Evolutionary conservation across 1,140 invertebrate genomes (phyloP).

Genomic region (Oryzaephilus surinamensis): DNA sequence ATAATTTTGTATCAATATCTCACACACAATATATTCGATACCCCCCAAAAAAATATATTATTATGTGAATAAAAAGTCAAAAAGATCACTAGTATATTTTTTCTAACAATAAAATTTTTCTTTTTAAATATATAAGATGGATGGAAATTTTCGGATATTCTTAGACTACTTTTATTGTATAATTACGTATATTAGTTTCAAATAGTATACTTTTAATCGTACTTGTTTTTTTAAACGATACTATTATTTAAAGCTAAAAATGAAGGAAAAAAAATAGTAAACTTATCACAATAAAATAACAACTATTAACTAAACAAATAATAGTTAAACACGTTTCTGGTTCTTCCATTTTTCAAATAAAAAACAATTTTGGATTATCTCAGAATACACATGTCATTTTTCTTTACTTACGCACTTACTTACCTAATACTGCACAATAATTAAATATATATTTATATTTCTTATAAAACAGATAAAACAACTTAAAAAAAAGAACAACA

Average conservation of each 20-base stretch:
- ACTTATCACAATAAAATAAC: background rate
- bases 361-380: background rate
- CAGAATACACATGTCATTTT: slow-evolving; percentile 2
- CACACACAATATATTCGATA: too few species aligned
- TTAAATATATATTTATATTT: too few species aligned
- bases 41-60: too few species aligned
- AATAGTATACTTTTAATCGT: slow-evolving; percentile 29
- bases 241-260: background rate
- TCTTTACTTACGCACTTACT: slow-evolving; percentile 9
- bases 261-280: background rate
- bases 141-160: slow-evolving; percentile 26
- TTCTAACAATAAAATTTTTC: slow-evolving; percentile 16
- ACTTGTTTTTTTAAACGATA: slow-evolving; percentile 8
- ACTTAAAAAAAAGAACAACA: slow-evolving; percentile 1
- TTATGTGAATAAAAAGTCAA: too few species aligned
- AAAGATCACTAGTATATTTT: slow-evolving; percentile 13
- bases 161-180: slow-evolving; percentile 33
- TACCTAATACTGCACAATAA: too few species aligned
- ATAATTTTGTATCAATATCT: too few species aligned
- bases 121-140: slow-evolving; percentile 17
- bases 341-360: background rate
- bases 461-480: too few species aligned
- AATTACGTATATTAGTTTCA: slow-evolving; percentile 36
- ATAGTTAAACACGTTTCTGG: background rate
- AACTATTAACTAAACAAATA: background rate